Evolutionary conservation across 1,140 invertebrate genomes (phyloP).

Genomic region (Drosophila kurseongensis): DNA sequence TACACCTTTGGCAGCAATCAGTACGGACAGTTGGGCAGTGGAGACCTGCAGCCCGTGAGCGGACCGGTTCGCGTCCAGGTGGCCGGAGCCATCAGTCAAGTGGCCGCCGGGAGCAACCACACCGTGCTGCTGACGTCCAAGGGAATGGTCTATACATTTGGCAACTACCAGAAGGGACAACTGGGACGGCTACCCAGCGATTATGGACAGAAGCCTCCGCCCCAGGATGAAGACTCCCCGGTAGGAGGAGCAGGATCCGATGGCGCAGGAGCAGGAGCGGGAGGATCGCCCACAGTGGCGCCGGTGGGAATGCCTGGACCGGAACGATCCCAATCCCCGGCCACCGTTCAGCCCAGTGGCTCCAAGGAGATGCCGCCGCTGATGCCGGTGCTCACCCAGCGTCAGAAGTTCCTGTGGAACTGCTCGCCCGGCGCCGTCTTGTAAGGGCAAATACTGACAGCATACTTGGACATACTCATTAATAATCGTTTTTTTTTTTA

Average conservation of each 20-base stretch:
- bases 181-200: slow-evolving; percentile 89
- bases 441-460: slow-evolving; percentile 40
- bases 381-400: slow-evolving; percentile 62
- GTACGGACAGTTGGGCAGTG: slow-evolving; percentile 96
- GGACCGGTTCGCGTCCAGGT: slow-evolving; percentile 91
- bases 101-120: slow-evolving; percentile 98
- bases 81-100: slow-evolving; percentile 88
- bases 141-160: slow-evolving; percentile 97
- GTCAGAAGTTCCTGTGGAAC: slow-evolving; percentile 89
- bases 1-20: slow-evolving; percentile 97
- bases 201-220: slow-evolving; percentile 19
- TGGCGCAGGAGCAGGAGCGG: background rate
- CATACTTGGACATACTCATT: background rate
- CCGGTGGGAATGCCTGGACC: background rate
- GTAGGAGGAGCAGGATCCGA: slow-evolving; percentile 3
- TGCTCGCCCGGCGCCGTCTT: slow-evolving; percentile 92
- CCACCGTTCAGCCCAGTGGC: slow-evolving; percentile 48
- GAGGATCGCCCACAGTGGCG: slow-evolving; percentile 67
- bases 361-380: slow-evolving; percentile 66
- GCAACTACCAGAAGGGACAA: slow-evolving; percentile 96
- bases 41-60: slow-evolving; percentile 91
- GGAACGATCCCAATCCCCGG: slow-evolving; percentile 23
- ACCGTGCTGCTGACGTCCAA: slow-evolving; percentile 95
- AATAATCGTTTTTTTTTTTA: background rate
- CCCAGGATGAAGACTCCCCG: slow-evolving; percentile 31